Conservation (phyloP, 1,140 invertebrate species). For the Calliopsis andreniformis region DNA sequence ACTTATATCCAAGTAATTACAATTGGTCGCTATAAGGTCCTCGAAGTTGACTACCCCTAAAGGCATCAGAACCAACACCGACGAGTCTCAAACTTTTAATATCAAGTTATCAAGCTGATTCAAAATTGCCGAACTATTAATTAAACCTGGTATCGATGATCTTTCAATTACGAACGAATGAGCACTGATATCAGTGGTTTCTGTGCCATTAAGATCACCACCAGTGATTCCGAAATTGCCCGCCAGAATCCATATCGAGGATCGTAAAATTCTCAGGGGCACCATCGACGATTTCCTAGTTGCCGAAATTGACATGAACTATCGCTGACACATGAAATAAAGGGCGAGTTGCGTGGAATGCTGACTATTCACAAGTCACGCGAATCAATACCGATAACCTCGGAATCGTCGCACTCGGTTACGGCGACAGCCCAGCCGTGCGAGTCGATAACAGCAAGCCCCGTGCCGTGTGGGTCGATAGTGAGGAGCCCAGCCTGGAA, state of each 20-base stretch:
- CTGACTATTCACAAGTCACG: neutral
- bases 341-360: neutral
- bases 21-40: too few relatives aligned
- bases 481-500: neutral
- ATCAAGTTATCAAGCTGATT: too few relatives aligned
- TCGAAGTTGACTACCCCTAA: too few relatives aligned
- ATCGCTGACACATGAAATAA: neutral
- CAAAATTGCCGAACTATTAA: too few relatives aligned
- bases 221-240: too few relatives aligned
- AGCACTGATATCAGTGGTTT: too few relatives aligned
- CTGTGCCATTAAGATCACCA: too few relatives aligned
- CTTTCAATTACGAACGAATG: too few relatives aligned
- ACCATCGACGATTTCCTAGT: neutral
- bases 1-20: too few relatives aligned
- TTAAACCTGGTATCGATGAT: too few relatives aligned
- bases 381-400: constrained; percentile 15
- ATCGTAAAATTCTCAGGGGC: neutral
- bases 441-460: constrained; percentile 2
- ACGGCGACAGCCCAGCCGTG: neutral
- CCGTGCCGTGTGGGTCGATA: neutral
- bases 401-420: neutral
- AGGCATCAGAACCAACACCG: too few relatives aligned
- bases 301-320: neutral
- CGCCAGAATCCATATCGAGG: neutral
- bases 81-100: too few relatives aligned